Evolutionary conservation across 2,797 vertebrate genomes (phyloP).

Genomic region (Spatula clypeata): DNA sequence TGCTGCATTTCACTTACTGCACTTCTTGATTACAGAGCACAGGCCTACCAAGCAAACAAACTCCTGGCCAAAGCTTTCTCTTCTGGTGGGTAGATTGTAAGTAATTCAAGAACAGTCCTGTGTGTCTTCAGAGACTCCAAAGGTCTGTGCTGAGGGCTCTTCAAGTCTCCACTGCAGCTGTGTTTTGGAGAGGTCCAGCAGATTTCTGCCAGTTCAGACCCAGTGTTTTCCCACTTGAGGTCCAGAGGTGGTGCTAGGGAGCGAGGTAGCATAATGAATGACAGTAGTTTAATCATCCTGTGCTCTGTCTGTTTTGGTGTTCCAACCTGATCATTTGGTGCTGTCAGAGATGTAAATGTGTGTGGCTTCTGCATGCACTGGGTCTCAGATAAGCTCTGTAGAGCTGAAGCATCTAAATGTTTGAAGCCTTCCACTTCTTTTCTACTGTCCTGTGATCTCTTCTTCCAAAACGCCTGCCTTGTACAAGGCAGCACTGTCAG

Average conservation of each 20-base stretch:
- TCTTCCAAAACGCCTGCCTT: not conserved
- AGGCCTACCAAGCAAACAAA: not conserved
- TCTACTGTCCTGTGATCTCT: not conserved
- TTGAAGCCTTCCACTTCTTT: not conserved
- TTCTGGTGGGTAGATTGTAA: not conserved
- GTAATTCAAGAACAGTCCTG: not conserved
- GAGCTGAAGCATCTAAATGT: not conserved
- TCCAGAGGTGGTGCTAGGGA: not conserved
- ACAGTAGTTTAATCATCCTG: not conserved
- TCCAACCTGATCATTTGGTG: not conserved
- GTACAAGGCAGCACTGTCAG: not conserved
- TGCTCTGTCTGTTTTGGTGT: not conserved
- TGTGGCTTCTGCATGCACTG: fast-evolving
- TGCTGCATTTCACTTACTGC: not conserved
- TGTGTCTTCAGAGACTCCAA: not conserved
- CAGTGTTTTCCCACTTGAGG: not conserved
- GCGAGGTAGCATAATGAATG: not conserved
- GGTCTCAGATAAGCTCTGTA: not conserved
- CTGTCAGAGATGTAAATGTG: not conserved
- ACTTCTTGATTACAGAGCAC: not conserved
- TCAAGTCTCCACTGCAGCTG: not conserved
- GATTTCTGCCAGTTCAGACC: not conserved
- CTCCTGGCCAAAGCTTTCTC: not conserved
- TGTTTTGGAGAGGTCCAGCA: not conserved
- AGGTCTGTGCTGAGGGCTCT: not conserved